Evolutionary conservation across 2,888 invertebrate species (phyloP).

Genomic region (Quadroppia sp.): DNA sequence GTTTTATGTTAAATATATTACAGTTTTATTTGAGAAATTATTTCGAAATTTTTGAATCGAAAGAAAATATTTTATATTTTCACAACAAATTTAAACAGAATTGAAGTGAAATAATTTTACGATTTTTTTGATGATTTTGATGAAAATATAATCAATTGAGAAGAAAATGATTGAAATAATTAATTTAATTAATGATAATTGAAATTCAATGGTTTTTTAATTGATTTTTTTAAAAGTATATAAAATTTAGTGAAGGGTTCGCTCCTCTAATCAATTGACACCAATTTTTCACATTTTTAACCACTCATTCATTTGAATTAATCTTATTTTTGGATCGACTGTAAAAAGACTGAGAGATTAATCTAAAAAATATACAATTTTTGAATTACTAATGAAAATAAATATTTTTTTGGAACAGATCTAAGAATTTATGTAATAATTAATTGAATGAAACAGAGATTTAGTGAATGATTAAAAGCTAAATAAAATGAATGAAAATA

Average conservation of each 20-base stretch:
- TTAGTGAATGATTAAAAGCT: background rate
- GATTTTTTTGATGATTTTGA: too few relatives aligned
- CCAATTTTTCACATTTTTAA: background rate
- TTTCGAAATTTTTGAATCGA: too few relatives aligned
- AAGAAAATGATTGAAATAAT: background rate
- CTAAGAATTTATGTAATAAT: background rate
- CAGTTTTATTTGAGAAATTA: too few relatives aligned
- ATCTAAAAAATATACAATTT: too few relatives aligned
- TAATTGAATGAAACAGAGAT: background rate
- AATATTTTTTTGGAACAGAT: too few relatives aligned
- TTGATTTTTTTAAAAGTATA: background rate
- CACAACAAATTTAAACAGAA: too few relatives aligned
- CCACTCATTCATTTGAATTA: background rate
- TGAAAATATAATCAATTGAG: background rate
- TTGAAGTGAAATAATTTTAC: too few relatives aligned
- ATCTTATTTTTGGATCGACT: background rate
- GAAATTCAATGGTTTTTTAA: background rate
- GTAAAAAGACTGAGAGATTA: too few relatives aligned
- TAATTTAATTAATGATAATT: slow-evolving; percentile 12
- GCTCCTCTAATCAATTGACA: background rate
- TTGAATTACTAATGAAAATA: background rate
- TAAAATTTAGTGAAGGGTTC: background rate
- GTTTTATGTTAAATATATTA: too few relatives aligned
- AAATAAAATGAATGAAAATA: background rate
- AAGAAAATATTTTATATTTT: too few relatives aligned